These are phyloP conservation scores for Oxyteleia sp. DNA, from an alignment of 2,888 invertebrate species.

Conservation along the genomic window DNA sequence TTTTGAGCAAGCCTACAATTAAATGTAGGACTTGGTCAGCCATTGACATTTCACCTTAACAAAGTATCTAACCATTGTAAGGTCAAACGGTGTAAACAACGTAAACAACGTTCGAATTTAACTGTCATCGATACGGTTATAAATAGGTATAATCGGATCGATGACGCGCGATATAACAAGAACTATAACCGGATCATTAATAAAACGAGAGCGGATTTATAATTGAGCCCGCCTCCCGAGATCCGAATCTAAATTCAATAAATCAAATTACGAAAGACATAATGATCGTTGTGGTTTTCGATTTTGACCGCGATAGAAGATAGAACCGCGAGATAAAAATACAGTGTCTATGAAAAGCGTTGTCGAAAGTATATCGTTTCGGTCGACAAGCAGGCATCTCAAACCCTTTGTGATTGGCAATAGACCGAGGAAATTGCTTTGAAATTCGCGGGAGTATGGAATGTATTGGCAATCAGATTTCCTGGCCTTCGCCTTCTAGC, in stretches of 20 bases:
- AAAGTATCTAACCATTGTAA: no score
- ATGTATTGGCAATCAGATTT: slow-evolving; percentile 86
- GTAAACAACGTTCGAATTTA: slow-evolving; percentile 47
- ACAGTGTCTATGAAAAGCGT: slow-evolving; percentile 75
- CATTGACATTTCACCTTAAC: no score
- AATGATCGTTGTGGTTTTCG: slow-evolving; percentile 56
- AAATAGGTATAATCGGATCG: slow-evolving; percentile 56
- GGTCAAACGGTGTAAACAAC: no score
- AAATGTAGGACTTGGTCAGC: no score
- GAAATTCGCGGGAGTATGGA: slow-evolving; percentile 83
- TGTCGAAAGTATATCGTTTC: slow-evolving; percentile 80
- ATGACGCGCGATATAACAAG: slow-evolving; percentile 54
- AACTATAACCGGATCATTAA: slow-evolving; percentile 48
- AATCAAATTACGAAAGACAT: slow-evolving; percentile 48
- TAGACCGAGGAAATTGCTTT: slow-evolving; percentile 85
- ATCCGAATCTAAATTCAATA: slow-evolving; percentile 55
- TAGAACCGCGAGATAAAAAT: slow-evolving; percentile 49
- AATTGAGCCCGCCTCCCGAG: slow-evolving; percentile 49
- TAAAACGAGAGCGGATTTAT: slow-evolving; percentile 53
- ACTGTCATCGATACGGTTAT: slow-evolving; percentile 55
- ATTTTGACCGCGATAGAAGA: slow-evolving; percentile 49
- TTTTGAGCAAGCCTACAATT: no score
- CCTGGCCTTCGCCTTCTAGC: slow-evolving; percentile 75
- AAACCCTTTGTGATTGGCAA: slow-evolving; percentile 84
- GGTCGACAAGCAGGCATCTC: slow-evolving; percentile 81